Evolutionary conservation across 2,888 invertebrate genomes (phyloP), one percentile per base, ranked within the genome.

Genomic region (Neoaliturus tenellus): DNA sequence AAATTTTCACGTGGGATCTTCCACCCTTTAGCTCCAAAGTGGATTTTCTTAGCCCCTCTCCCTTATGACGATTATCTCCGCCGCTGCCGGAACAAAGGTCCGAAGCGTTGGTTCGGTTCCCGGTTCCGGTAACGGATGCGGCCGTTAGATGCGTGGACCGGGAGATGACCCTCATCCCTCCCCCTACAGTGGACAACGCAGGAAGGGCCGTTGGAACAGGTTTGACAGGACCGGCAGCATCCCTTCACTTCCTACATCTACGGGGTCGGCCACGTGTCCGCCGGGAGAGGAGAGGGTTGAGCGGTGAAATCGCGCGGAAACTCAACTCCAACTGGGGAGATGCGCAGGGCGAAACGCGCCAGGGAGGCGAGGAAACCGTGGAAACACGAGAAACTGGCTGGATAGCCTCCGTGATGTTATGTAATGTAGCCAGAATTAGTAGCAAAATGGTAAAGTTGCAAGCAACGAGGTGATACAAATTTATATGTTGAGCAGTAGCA

Each of bases 171-270:
- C 62, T 31, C 31, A 20, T 23, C 51, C 51, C 51, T 23, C 48
- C 35, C 35, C 35, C 35, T 10, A 10, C 23, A 10, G 48, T 3
- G 48, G 48, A 48, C 48, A 48, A 55, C 55, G 23, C 55, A 55
- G 55, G 55, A 55, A 55, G 62, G 14, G 62, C 62, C 62, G 62
- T 62, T 62, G 62, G 17, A 62, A 58, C 62, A 62, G 62, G 62
- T 62, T 31, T 17, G 28, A 62, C 62, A 10, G 62, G 62, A 62
- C 23, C 20, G 51, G 5, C 62, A 62, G 62, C 62, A 62, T 62
- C 62, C 62, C 62, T 62, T 28, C 62, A 31, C 31, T 31, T 31
- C 28, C 12, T 28, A 31, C 62, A 8, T 31, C 62, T 31, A 28
- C 25, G 6, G n/a, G n/a, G 4, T 31, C 28, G 31, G 62, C 28